Base-by-base conservation (phyloP, 2,113 vertebrate genomes). In the Tetraodon nigroviridis region DNA sequence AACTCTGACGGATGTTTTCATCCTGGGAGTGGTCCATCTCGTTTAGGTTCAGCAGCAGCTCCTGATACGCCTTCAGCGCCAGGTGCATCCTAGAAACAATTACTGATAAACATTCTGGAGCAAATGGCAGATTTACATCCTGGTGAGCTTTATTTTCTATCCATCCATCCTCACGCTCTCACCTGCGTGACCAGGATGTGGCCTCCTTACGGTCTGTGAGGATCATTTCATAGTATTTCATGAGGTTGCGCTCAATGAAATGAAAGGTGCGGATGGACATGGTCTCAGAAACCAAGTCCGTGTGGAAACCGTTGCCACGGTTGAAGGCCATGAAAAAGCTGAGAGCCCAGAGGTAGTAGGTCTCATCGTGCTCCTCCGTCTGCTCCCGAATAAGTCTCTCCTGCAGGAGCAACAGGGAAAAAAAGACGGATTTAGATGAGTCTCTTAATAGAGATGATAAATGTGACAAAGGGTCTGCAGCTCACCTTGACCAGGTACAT, bases 311-410 rank as follows among this genome's bases (percentile, higher is more conserved):
- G 0, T 82, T 90, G 15, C 90, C 76, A 27, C 97, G 92, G 82
- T 98, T 98, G 82, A 99, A 99, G 50, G 92, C 93, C 97, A 98
- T 98, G 81, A 99, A 99, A 77, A 99, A 99, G 74, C 92, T 89
- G 16, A 93, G 85, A 1, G 94, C 92, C 96, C 97, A 98, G 18
- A 98, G 88, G 87, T 95, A 99, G 75, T 96, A 99, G 0, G 93
- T 96, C 83, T 99, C 96, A 2, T 99, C 96, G 0, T 96, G 94
- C 70, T 97, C 88, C 80, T 99, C 93, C 0, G 91, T 90, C 72
- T 90, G 92, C 79, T 97, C 96, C 53, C 93, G 90, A 55, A 95
- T 87, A 52, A 99, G 82, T 44, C 89, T 91, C 81, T 98, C 94
- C 96, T 98, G 75, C 3, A 40, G 42, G 42, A n/a, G 14, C 19